Evolutionary conservation across 2,797 vertebrate species (phyloP).

Genomic region (Sebastes matsubarae): DNA sequence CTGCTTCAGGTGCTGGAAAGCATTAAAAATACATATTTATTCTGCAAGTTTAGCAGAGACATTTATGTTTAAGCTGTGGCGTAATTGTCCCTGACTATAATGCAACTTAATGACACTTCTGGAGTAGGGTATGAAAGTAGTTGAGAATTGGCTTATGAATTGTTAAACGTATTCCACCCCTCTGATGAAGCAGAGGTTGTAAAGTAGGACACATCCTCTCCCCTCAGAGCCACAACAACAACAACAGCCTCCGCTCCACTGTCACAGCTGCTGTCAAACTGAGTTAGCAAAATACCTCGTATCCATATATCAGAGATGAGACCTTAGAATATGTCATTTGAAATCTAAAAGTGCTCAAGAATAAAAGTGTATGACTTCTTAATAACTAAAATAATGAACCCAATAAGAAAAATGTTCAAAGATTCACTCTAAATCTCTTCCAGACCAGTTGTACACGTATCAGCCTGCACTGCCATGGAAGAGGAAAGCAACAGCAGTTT

Average conservation of each 20-base stretch:
- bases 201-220: slow-evolving; percentile 71
- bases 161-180: slow-evolving; percentile 44
- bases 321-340: neutral
- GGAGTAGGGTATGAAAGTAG: neutral
- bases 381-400: neutral
- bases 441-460: neutral
- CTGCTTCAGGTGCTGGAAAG: slow-evolving; percentile 17
- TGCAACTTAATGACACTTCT: slow-evolving; percentile 44
- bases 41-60: slow-evolving; percentile 10
- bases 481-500: too few species aligned
- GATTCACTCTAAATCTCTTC: neutral
- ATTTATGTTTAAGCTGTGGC: neutral
- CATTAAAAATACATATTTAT: slow-evolving; percentile 10
- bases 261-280: slow-evolving; percentile 55
- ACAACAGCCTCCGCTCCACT: slow-evolving; percentile 24
- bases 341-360: neutral
- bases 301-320: slow-evolving; percentile 23
- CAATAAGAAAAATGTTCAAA: neutral
- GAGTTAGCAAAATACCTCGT: slow-evolving; percentile 31
- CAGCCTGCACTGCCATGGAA: too few species aligned
- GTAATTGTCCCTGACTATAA: slow-evolving; percentile 35
- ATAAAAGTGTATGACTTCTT: neutral
- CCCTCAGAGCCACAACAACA: slow-evolving; percentile 48
- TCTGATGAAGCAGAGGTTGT: slow-evolving; percentile 48
- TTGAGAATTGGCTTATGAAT: slow-evolving; percentile 50